Percentiles rank a stretch among this genome's conserved stretches.
These are phyloP conservation scores for Drosophila melanogaster DNA, from an alignment of 1,140 invertebrate genomes.

Conservation along the genomic window Release_6_plus_ISO1_MT NC_004354.4:21487501-21488000, in stretches of 20 bases:
- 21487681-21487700: conserved; percentile 42
- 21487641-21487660: conserved; percentile 78
- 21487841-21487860: conserved; percentile 8
- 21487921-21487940: conserved; percentile 5
- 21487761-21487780: background rate
- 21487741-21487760: conserved; percentile 18
- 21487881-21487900: conserved; percentile 16
- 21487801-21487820: background rate
- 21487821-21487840: conserved; percentile 36
- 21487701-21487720: conserved; percentile 65
- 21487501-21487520: conserved; percentile 50
- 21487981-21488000: background rate
- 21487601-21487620: conserved; percentile 14
- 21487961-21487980: background rate
- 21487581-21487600: conserved; percentile 13
- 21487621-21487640: conserved; percentile 52
- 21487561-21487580: conserved; percentile 61
- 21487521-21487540: conserved; percentile 84
- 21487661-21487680: conserved; percentile 56
- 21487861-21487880: conserved; percentile 28
- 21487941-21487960: background rate
- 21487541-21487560: conserved; percentile 82
- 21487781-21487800: conserved; percentile 1
- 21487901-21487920: conserved; percentile 7
- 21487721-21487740: conserved; percentile 40